Evolutionary conservation across 2,888 invertebrate species (phyloP).

Genomic region (Ellobium chinense): DNA sequence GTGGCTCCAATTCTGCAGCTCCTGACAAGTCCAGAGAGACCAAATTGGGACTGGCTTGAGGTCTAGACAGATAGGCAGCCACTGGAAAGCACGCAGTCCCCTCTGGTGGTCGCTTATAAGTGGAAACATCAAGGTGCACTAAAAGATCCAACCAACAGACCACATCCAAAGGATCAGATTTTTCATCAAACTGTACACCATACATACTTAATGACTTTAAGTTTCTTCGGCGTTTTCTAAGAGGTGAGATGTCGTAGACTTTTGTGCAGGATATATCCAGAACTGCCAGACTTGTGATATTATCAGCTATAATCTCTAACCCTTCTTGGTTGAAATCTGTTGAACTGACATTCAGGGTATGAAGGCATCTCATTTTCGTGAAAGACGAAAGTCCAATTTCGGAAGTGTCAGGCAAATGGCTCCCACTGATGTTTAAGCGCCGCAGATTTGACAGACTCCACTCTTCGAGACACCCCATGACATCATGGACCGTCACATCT

Average conservation of each 20-base stretch:
- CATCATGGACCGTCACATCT: constrained; percentile 83
- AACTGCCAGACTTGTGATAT: constrained; percentile 83
- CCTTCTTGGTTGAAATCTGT: constrained; percentile 86
- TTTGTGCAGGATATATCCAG: constrained; percentile 85
- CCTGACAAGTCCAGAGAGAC: no score
- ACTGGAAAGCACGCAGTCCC: no score
- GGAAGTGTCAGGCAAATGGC: constrained; percentile 83
- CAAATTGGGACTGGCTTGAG: no score
- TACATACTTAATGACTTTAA: constrained; percentile 83
- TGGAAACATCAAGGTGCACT: constrained; percentile 82
- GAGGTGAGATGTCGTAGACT: constrained; percentile 83
- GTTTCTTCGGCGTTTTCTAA: constrained; percentile 82
- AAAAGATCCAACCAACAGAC: constrained; percentile 81
- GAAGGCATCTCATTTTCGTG: constrained; percentile 83
- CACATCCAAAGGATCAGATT: constrained; percentile 79
- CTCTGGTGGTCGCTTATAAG: no score
- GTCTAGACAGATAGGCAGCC: no score
- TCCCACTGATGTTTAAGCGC: constrained; percentile 83
- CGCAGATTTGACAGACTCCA: constrained; percentile 84
- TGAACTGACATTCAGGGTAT: constrained; percentile 83
- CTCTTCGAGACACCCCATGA: constrained; percentile 84
- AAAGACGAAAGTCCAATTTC: constrained; percentile 83
- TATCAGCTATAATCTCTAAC: constrained; percentile 84
- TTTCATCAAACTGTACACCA: constrained; percentile 79
- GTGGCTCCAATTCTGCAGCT: no score